A percentile compares a stretch with the other conserved stretches of the same genome.
phyloP scores from a whole-genome alignment of 2,888 invertebrate species.

The Cerastis rubricosa region DNA sequence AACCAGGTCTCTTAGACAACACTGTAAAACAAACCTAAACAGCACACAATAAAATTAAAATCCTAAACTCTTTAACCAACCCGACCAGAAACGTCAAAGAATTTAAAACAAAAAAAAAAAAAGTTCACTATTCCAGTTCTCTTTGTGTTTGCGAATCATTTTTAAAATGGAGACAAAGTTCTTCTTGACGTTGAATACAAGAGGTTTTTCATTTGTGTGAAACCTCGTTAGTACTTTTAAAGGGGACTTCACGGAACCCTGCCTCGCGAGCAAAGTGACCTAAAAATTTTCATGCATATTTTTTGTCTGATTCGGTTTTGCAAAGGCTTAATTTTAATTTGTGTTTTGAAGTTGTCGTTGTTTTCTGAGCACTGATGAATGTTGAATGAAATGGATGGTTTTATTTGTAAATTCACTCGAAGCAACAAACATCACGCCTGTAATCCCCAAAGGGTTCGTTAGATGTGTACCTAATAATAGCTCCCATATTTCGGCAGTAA shows the following conservation, averaged over 20 bases:
- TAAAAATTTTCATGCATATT: slow-evolving; percentile 67
- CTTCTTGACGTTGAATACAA: slow-evolving; percentile 58
- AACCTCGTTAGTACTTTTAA: slow-evolving; percentile 70
- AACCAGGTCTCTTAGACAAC: background rate
- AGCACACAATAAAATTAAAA: background rate
- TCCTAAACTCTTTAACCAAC: slow-evolving; percentile 1
- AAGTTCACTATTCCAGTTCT: slow-evolving; percentile 42
- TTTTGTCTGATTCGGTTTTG: slow-evolving; percentile 50
- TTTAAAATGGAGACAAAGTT: slow-evolving; percentile 69
- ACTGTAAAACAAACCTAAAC: background rate
- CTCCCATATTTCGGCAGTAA: too few relatives aligned
- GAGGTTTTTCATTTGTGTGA: slow-evolving; percentile 72
- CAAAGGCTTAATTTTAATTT: slow-evolving; percentile 27
- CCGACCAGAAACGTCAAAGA: slow-evolving; percentile 40
- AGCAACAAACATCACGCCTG: background rate
- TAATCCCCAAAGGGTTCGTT: too few relatives aligned
- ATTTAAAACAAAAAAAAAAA: slow-evolving; percentile 42
- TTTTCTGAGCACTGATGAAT: background rate
- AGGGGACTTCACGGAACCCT: slow-evolving; percentile 63
- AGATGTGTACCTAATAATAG: too few relatives aligned
- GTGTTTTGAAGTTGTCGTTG: background rate
- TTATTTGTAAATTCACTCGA: background rate
- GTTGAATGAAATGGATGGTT: background rate
- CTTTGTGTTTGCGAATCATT: slow-evolving; percentile 65
- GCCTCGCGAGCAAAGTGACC: slow-evolving; percentile 65